Evolutionary conservation across 1,140 invertebrate species (phyloP).

Genomic region (Phymorhynchus buccinoides): DNA sequence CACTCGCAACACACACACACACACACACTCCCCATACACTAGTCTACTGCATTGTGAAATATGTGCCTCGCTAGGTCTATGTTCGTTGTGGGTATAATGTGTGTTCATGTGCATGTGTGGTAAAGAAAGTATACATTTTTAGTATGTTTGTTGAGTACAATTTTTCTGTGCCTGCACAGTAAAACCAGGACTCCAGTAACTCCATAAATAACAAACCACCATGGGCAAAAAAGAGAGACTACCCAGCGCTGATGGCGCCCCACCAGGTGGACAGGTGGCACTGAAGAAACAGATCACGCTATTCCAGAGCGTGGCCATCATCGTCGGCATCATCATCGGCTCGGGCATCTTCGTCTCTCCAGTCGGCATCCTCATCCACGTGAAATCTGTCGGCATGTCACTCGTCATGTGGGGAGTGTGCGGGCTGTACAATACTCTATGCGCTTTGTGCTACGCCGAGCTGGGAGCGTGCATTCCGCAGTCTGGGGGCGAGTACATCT

Average conservation of each 20-base stretch:
- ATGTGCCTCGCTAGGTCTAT: not conserved
- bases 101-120: not conserved
- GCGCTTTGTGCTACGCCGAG: conserved; percentile 81
- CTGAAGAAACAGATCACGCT: conserved; percentile 65
- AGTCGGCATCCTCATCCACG: conserved; percentile 86
- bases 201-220: not conserved
- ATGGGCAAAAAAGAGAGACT: conserved; percentile 34
- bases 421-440: conserved; percentile 85
- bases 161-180: not conserved
- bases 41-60: not conserved
- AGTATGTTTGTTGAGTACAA: too few relatives aligned
- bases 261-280: conserved; percentile 46
- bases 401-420: conserved; percentile 86
- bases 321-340: conserved; percentile 75
- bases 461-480: conserved; percentile 93
- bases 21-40: not conserved
- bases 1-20: not conserved
- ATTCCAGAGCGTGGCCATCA: conserved; percentile 65
- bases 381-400: conserved; percentile 86
- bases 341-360: conserved; percentile 97
- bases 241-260: conserved; percentile 5
- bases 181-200: not conserved
- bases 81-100: not conserved
- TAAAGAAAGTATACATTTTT: not conserved
- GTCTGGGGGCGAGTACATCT: conserved; percentile 97